Evolutionary conservation across 2,888 invertebrate species (phyloP), one percentile per base, ranked within the genome.

Genomic region (Orthonychiurus folsomi): DNA sequence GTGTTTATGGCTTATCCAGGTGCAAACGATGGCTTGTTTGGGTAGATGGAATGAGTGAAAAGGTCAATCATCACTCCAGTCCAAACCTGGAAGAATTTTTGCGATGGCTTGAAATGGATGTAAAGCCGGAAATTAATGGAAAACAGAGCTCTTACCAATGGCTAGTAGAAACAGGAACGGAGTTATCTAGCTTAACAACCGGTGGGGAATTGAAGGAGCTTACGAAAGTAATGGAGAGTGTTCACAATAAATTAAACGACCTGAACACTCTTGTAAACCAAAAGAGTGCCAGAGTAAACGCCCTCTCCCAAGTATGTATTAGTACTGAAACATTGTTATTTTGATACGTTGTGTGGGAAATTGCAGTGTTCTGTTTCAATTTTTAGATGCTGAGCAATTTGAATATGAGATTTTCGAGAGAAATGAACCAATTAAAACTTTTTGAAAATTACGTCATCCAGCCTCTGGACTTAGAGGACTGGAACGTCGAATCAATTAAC

Each of bases 371-470:
- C n/a, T n/a, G n/a, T n/a, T n/a, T n/a, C n/a, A n/a, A n/a, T n/a
- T n/a, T n/a, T n/a, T n/a, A n/a, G n/a, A n/a, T n/a, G n/a, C n/a
- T n/a, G n/a, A n/a, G n/a, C n/a, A n/a, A n/a, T n/a, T 37, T 50
- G 48, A 20, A 47, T 59, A 20, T 59, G 20, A 50, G n/a, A 3
- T 18, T 27, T 23, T 3, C 2, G 9, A 5, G 24, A 9, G 56
- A 26, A 20, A 5, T 27, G 28, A 78, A 82, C 26, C 87, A 87
- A 85, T 78, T 91, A 69, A 84, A 86, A 67, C 81, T 83, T 65
- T 83, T 87, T 61, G 91, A 91, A 76, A 77, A 83, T 5, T 84
- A 85, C 73, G 77, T 91, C 52, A 81, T 84, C 1, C 81, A 85
- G 61, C 83, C 87, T 0, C 79, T 89, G 9, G 78, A 84, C 24